phyloP scores from a whole-genome alignment of 2,888 invertebrate genomes.

The Torymus tubicola region DNA sequence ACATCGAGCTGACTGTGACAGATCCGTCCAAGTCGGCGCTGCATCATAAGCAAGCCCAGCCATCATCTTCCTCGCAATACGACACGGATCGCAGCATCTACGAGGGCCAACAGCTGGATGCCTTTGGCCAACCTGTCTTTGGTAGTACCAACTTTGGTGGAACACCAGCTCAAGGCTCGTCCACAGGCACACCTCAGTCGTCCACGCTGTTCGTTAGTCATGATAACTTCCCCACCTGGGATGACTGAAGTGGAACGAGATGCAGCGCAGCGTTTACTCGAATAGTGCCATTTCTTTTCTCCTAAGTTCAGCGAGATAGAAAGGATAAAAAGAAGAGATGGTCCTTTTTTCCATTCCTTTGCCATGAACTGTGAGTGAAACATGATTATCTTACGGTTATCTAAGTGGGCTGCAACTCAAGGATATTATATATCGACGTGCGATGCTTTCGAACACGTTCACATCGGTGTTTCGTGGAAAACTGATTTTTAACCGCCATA shows the following conservation, averaged over 20 bases:
- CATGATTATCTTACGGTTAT: no score
- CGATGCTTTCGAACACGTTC: no score
- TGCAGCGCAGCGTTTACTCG: slow-evolving; percentile 30
- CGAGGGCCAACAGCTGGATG: slow-evolving; percentile 73
- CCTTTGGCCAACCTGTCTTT: slow-evolving; percentile 70
- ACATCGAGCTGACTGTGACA: slow-evolving; percentile 82
- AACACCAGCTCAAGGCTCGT: slow-evolving; percentile 71
- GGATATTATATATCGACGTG: no score
- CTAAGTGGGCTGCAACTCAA: no score
- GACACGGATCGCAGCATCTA: slow-evolving; percentile 70
- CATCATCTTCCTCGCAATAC: slow-evolving; percentile 52
- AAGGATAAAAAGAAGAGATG: no score
- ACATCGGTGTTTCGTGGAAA: no score
- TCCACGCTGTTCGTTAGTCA: slow-evolving; percentile 79
- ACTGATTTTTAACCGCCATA: no score
- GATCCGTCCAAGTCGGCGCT: slow-evolving; percentile 71
- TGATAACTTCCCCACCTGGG: slow-evolving; percentile 82
- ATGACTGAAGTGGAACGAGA: slow-evolving; percentile 78
- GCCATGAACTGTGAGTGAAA: no score
- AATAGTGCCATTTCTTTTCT: slow-evolving; percentile 35
- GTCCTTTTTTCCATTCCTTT: no score
- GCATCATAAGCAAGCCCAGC: slow-evolving; percentile 55
- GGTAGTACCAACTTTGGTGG: slow-evolving; percentile 74
- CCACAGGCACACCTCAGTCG: slow-evolving; percentile 54
- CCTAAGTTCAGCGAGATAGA: no score